Percentiles rank a stretch among this genome's conserved stretches.
phyloP scores from a whole-genome alignment of 2,113 vertebrate species.

The Carettochelys insculpta region DNA sequence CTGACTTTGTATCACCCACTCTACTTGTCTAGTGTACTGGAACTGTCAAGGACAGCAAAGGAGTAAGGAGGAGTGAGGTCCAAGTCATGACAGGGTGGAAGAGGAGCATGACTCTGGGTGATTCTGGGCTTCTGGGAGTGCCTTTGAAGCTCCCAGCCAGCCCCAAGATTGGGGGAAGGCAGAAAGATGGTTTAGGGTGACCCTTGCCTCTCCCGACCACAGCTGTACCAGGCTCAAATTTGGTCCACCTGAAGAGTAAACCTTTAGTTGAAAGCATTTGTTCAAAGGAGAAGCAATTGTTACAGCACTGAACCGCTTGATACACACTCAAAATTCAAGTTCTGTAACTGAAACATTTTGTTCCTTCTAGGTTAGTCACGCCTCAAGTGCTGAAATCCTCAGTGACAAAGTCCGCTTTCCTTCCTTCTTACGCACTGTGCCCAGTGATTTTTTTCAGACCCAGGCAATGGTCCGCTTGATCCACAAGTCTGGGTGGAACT shows the following conservation, averaged over 20 bases:
- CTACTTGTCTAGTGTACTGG: not conserved
- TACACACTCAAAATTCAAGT: not conserved
- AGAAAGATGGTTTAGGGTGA: not conserved
- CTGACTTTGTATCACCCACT: not conserved
- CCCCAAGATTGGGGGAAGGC: not conserved
- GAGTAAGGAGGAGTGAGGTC: not conserved
- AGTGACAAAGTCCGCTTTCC: constrained; percentile 90
- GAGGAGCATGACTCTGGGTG: not conserved
- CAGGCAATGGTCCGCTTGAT: constrained; percentile 86
- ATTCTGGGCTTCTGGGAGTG: not conserved
- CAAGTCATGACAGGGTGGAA: not conserved
- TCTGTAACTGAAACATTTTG: constrained; percentile 31
- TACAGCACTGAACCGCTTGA: not conserved
- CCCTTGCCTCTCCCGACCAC: not conserved
- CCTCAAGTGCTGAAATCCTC: constrained; percentile 87
- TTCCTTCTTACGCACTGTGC: constrained; percentile 87
- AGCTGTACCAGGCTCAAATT: not conserved
- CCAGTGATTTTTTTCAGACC: constrained; percentile 86
- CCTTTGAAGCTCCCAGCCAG: not conserved
- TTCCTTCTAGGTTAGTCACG: constrained; percentile 85
- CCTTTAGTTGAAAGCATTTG: not conserved
- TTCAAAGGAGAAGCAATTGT: not conserved
- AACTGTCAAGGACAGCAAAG: not conserved
- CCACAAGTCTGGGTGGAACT: constrained; percentile 81
- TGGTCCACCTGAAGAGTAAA: not conserved